Evolutionary conservation across 2,888 invertebrate genomes (phyloP).

Genomic region (Azorinus chamasolen): DNA sequence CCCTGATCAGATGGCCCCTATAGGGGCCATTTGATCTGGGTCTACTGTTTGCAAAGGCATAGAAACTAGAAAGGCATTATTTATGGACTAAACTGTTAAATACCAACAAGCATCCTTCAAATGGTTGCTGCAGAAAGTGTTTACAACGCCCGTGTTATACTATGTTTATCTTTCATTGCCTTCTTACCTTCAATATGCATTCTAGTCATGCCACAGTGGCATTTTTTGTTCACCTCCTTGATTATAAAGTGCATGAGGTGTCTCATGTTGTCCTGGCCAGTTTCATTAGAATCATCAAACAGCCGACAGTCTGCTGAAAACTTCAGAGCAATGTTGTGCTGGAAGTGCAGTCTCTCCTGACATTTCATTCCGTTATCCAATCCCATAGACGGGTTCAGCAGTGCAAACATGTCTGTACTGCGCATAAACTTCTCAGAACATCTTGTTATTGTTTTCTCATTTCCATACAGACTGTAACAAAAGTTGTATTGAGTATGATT

Average conservation of each 20-base stretch:
- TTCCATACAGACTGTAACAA: constrained; percentile 50
- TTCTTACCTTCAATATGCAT: constrained; percentile 50
- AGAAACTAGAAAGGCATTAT: too few species aligned
- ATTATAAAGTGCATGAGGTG: constrained; percentile 29
- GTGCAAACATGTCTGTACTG: constrained; percentile 48
- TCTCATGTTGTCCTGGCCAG: constrained; percentile 11
- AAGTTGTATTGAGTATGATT: too few species aligned
- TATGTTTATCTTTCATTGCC: too few species aligned
- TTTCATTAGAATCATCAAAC: constrained; percentile 13
- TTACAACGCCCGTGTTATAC: too few species aligned
- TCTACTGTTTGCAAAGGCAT: too few species aligned
- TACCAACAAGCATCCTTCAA: too few species aligned
- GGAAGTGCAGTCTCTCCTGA: constrained; percentile 7
- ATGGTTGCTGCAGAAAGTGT: too few species aligned
- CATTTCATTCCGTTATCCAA: constrained; percentile 27
- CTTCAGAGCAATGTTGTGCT: constrained; percentile 26
- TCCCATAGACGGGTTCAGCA: constrained; percentile 48
- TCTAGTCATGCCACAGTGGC: constrained; percentile 61
- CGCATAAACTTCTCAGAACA: constrained; percentile 35
- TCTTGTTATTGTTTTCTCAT: constrained; percentile 37
- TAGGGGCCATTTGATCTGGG: too few species aligned
- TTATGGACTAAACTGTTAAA: too few species aligned
- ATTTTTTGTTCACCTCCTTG: constrained; percentile 44
- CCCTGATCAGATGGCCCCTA: too few species aligned
- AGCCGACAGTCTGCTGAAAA: constrained; percentile 34